Percentiles rank a stretch among this genome's conserved stretches.
These are phyloP conservation scores for Sitta carolinensis DNA, from an alignment of 2,797 vertebrate species.

Conservation along the genomic window DNA sequence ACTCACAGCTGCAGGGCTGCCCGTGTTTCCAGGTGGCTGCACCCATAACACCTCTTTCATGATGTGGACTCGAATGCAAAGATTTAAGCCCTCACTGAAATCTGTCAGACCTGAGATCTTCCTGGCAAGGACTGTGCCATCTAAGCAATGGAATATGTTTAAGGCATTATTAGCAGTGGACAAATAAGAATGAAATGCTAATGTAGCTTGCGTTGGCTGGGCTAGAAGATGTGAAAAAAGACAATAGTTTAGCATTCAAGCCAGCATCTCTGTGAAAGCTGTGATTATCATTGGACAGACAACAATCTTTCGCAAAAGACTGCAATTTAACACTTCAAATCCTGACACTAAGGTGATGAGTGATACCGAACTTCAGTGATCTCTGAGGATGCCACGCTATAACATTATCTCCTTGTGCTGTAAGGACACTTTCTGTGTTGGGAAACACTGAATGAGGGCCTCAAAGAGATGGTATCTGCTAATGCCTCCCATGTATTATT, in stretches of 20 bases:
- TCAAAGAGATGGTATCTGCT: not conserved
- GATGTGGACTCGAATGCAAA: fast-evolving
- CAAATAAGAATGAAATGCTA: not conserved
- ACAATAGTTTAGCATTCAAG: not conserved
- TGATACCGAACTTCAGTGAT: not conserved
- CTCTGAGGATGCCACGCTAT: not conserved
- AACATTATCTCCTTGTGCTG: not conserved
- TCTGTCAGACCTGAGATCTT: not conserved
- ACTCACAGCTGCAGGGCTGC: not conserved
- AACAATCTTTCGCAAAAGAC: not conserved
- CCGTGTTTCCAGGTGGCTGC: fast-evolving
- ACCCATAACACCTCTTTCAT: not conserved
- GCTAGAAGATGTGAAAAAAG: not conserved
- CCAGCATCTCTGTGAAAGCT: not conserved
- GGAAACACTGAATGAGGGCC: not conserved
- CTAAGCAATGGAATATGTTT: not conserved
- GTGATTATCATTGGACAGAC: not conserved
- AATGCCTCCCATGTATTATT: not conserved
- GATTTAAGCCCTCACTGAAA: not conserved
- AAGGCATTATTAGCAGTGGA: not conserved
- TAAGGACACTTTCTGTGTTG: not conserved
- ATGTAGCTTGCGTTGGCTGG: not conserved
- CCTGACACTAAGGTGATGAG: not conserved
- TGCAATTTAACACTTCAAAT: not conserved
- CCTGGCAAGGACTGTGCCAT: not conserved